A percentile compares a stretch with the other conserved stretches of the same genome.
phyloP scores from a whole-genome alignment of 2,888 invertebrate genomes.

The Torymus tubicola region DNA sequence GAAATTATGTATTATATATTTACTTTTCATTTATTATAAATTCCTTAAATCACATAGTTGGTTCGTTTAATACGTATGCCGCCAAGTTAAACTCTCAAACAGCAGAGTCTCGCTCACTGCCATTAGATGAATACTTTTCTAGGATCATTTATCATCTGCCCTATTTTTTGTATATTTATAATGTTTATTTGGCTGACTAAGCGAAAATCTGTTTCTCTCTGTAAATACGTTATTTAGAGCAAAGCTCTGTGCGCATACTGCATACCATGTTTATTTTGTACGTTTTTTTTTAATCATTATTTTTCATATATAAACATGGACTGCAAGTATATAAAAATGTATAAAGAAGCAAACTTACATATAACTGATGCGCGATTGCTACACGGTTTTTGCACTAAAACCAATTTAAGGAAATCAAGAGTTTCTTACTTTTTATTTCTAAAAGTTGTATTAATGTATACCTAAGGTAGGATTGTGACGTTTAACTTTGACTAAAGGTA shows the following conservation, averaged over 20 bases:
- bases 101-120: constrained; percentile 67
- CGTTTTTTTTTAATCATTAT: constrained; percentile 2
- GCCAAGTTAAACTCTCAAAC: constrained; percentile 34
- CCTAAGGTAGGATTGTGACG: not conserved
- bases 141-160: constrained; percentile 18
- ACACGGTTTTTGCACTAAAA: constrained; percentile 21
- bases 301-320: constrained; percentile 11
- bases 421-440: constrained; percentile 23
- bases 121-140: constrained; percentile 63
- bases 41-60: not conserved
- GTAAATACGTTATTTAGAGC: constrained; percentile 37
- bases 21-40: not conserved
- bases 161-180: constrained; percentile 45
- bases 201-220: constrained; percentile 1
- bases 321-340: constrained; percentile 9
- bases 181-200: constrained; percentile 19
- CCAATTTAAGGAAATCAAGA: constrained; percentile 5
- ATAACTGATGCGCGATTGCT: constrained; percentile 12
- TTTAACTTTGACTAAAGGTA: not conserved
- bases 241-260: constrained; percentile 19
- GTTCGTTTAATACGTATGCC: constrained; percentile 6
- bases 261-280: constrained; percentile 8
- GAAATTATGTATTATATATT: too few relatives aligned
- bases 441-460: not conserved
- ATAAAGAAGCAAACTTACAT: constrained; percentile 12